A percentile compares a stretch with the other conserved stretches of the same genome.
These are phyloP conservation scores for Apamea monoglypha DNA, from an alignment of 2,888 invertebrate species.

Conservation along the genomic window DNA sequence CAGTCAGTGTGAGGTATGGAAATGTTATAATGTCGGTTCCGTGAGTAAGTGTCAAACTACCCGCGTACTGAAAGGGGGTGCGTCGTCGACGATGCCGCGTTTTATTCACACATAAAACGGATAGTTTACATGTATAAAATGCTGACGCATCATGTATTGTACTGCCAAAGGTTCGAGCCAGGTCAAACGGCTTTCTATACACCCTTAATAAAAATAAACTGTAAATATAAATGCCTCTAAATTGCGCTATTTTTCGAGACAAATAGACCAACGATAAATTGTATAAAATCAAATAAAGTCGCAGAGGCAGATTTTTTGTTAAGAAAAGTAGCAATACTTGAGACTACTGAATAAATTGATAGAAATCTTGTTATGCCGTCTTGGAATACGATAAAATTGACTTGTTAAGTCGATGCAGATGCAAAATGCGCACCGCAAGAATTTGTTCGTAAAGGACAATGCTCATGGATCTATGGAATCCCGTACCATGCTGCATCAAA, in stretches of 20 bases:
- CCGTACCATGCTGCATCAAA: no score
- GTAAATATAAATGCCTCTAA: constrained; percentile 33
- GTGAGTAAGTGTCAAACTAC: constrained; percentile 39
- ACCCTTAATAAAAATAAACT: constrained; percentile 55
- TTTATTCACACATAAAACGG: constrained; percentile 64
- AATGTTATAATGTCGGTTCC: constrained; percentile 51
- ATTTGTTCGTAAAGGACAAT: constrained; percentile 59
- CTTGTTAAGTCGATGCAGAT: constrained; percentile 51
- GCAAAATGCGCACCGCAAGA: constrained; percentile 49
- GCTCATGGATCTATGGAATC: no score
- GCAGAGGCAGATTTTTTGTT: constrained; percentile 12
- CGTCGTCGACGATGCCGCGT: constrained; percentile 29
- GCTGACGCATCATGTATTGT: constrained; percentile 68
- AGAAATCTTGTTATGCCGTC: constrained; percentile 46
- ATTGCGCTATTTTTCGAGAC: constrained; percentile 31
- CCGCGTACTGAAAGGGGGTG: constrained; percentile 55
- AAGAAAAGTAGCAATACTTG: constrained; percentile 26
- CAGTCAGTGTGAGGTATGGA: constrained; percentile 15
- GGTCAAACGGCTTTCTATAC: constrained; percentile 41
- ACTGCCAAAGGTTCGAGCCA: constrained; percentile 58
- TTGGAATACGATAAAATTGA: constrained; percentile 36
- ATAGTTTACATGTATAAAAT: constrained; percentile 66
- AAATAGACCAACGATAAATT: constrained; percentile 24
- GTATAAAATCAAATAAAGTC: constrained; percentile 32
- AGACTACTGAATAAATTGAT: constrained; percentile 47